Percentiles rank a stretch among this genome's conserved stretches.
Conservation (phyloP, 2,797 vertebrate genomes). For the Propithecus deckenii region DNA sequence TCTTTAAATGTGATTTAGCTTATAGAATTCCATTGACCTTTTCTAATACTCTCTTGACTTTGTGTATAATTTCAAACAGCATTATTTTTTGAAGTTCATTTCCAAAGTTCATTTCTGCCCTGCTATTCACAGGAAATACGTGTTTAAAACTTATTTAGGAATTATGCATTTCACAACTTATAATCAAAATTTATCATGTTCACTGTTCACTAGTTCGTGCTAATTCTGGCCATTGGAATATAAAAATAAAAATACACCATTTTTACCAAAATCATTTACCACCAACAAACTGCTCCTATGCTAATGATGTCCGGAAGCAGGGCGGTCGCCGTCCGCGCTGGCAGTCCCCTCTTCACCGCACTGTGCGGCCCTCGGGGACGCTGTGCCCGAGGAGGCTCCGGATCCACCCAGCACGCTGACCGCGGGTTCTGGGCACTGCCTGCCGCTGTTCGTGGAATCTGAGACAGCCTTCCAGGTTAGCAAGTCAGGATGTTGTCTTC, state of each 20-base stretch:
- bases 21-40: not conserved
- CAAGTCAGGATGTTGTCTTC: not conserved
- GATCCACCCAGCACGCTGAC: too few species aligned
- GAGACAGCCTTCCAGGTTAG: not conserved
- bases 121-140: not conserved
- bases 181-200: not conserved
- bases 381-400: fast-evolving
- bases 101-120: not conserved
- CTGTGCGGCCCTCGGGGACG: fast-evolving
- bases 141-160: not conserved
- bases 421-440: not conserved
- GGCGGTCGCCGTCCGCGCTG: fast-evolving
- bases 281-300: not conserved
- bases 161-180: not conserved
- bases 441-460: not conserved
- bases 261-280: not conserved
- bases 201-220: not conserved
- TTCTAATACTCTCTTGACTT: not conserved
- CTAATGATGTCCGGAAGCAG: not conserved
- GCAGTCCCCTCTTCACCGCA: not conserved
- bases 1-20: not conserved
- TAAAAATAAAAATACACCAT: not conserved
- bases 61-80: not conserved
- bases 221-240: not conserved
- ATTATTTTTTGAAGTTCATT: not conserved